phyloP scores from a whole-genome alignment of 2,888 invertebrate genomes.

The Psococerastis gibbosa region DNA sequence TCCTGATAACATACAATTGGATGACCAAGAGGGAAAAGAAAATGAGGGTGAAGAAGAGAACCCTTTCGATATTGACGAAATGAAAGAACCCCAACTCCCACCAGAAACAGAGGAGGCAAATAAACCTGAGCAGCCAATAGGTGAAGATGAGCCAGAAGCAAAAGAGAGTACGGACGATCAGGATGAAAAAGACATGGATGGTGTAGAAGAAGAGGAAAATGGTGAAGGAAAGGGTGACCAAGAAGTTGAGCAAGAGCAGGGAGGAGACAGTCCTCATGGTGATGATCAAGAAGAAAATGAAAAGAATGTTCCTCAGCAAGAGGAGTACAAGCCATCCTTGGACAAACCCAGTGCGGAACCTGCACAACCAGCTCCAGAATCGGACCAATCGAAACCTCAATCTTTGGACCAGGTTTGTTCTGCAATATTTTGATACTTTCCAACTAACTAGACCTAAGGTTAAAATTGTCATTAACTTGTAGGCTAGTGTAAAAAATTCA shows the following conservation, averaged over 20 bases:
- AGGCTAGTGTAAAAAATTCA: no score
- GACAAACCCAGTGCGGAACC: constrained; percentile 16
- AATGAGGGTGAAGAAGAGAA: constrained; percentile 48
- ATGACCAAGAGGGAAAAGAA: constrained; percentile 45
- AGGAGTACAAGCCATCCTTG: constrained; percentile 22
- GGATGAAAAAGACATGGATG: constrained; percentile 31
- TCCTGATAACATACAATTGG: constrained; percentile 69
- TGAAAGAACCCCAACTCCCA: constrained; percentile 35
- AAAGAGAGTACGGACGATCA: constrained; percentile 30
- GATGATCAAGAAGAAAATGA: constrained; percentile 20
- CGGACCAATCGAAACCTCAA: constrained; percentile 10
- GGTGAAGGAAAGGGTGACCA: constrained; percentile 24
- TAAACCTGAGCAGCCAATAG: constrained; percentile 25
- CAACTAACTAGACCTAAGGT: no score
- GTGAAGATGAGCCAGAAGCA: constrained; percentile 20
- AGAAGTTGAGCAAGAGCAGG: constrained; percentile 20
- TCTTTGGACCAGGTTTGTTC: constrained; percentile 19
- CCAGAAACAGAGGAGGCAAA: constrained; percentile 23
- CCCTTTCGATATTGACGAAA: constrained; percentile 69
- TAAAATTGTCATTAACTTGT: no score
- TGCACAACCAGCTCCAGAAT: constrained; percentile 11
- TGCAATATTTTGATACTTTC: no score
- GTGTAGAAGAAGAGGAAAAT: constrained; percentile 22
- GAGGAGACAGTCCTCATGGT: constrained; percentile 18
- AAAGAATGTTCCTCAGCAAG: constrained; percentile 19